Evolutionary conservation across 2,888 invertebrate genomes (phyloP).

Genomic region (Drepana falcataria): DNA sequence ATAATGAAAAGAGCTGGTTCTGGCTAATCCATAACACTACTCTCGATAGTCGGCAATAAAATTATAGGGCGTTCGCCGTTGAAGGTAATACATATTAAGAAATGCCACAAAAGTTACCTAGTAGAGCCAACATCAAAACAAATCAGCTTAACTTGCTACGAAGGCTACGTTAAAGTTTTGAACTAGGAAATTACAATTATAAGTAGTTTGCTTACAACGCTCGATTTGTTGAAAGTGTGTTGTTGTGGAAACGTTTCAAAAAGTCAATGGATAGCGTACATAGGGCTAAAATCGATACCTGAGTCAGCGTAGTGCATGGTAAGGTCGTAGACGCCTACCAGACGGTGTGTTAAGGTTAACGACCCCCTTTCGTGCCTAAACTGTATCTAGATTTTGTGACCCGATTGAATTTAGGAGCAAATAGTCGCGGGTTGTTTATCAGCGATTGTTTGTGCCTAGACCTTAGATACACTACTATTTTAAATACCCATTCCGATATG

Average conservation of each 20-base stretch:
- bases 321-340: constrained; percentile 55
- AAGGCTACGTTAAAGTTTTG: constrained; percentile 16
- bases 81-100: too few relatives aligned
- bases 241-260: constrained; percentile 18
- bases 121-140: constrained; percentile 26
- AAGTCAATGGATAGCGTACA: constrained; percentile 39
- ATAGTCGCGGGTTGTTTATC: constrained; percentile 5
- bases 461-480: background rate
- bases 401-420: constrained; percentile 16
- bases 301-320: constrained; percentile 29
- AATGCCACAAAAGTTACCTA: too few relatives aligned
- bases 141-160: constrained; percentile 30
- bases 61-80: too few relatives aligned
- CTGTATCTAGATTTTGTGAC: constrained; percentile 32
- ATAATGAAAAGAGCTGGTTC: too few relatives aligned
- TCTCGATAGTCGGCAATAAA: too few relatives aligned
- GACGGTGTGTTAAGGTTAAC: constrained; percentile 46
- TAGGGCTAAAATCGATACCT: constrained; percentile 6
- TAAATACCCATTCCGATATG: too few relatives aligned
- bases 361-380: constrained; percentile 49
- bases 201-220: constrained; percentile 33
- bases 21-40: too few relatives aligned
- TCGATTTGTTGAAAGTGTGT: constrained; percentile 18
- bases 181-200: background rate
- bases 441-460: background rate